Percentiles rank a stretch among this genome's conserved stretches.
These are phyloP conservation scores for Phaetusa simplex DNA, from an alignment of 2,113 vertebrate genomes.

Conservation along the genomic window DNA sequence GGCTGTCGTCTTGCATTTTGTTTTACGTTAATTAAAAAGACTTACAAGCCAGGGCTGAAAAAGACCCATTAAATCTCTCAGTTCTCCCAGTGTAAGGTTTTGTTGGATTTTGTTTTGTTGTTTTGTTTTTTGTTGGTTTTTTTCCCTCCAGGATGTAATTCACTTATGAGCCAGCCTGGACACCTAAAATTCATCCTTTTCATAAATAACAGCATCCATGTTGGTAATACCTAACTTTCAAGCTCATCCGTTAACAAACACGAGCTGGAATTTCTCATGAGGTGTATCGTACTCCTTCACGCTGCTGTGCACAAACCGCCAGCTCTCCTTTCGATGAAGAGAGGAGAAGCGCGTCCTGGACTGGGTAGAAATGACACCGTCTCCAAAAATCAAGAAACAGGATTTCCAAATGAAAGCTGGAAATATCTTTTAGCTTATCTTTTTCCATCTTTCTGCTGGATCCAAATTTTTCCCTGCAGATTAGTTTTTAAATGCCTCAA, in stretches of 20 bases:
- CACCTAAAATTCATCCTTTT: not conserved
- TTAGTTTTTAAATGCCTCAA: not conserved
- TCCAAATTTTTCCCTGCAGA: not conserved
- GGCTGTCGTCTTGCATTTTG: not conserved
- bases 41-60: not conserved
- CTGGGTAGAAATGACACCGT: not conserved
- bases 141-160: not conserved
- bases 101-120: not conserved
- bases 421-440: not conserved
- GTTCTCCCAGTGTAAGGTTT: not conserved
- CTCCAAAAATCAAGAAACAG: not conserved
- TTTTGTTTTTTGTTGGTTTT: not conserved
- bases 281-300: not conserved
- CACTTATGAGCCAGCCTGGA: not conserved
- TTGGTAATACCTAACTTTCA: not conserved
- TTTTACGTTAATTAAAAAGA: not conserved
- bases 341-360: rapidly evolving
- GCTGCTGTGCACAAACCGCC: too few species aligned
- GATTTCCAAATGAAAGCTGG: not conserved
- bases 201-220: not conserved
- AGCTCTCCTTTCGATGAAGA: not conserved
- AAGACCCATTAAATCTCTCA: not conserved
- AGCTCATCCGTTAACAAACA: rapidly evolving
- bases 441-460: not conserved
- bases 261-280: not conserved